Evolutionary conservation across 2,113 vertebrate species (phyloP).

Genomic region (Pica pica): DNA sequence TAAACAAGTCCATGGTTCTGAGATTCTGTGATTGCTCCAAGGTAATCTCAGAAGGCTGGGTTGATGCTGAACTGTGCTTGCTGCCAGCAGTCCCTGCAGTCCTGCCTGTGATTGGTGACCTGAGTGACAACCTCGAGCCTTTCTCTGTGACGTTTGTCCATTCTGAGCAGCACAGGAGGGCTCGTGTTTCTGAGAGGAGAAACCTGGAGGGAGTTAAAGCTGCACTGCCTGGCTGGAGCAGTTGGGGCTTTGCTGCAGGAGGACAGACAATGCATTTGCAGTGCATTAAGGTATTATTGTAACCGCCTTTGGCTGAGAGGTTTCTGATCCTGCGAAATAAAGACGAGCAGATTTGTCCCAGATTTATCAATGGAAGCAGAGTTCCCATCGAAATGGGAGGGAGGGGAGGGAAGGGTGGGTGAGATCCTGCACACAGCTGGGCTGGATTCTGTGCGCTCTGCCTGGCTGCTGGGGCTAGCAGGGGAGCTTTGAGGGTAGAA

Average conservation of each 20-base stretch:
- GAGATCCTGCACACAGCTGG: background rate
- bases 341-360: background rate
- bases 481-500: background rate
- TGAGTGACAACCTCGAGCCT: background rate
- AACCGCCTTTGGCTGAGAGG: background rate
- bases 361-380: constrained; percentile 33
- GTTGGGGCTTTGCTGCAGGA: background rate
- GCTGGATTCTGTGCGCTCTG: background rate
- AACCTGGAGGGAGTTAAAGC: background rate
- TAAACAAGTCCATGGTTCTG: background rate
- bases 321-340: background rate
- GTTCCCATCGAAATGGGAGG: background rate
- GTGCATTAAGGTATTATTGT: constrained; percentile 5
- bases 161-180: background rate
- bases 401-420: background rate
- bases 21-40: background rate
- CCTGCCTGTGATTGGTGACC: background rate
- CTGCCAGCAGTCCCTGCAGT: background rate
- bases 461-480: background rate
- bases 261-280: background rate
- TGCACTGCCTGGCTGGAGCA: background rate
- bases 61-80: background rate
- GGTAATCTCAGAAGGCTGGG: background rate
- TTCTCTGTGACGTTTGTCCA: rapidly evolving
- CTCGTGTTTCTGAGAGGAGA: rapidly evolving